These are phyloP conservation scores for Acanthosepion lycidas DNA, from an alignment of 2,888 invertebrate genomes.

Conservation along the genomic window DNA sequence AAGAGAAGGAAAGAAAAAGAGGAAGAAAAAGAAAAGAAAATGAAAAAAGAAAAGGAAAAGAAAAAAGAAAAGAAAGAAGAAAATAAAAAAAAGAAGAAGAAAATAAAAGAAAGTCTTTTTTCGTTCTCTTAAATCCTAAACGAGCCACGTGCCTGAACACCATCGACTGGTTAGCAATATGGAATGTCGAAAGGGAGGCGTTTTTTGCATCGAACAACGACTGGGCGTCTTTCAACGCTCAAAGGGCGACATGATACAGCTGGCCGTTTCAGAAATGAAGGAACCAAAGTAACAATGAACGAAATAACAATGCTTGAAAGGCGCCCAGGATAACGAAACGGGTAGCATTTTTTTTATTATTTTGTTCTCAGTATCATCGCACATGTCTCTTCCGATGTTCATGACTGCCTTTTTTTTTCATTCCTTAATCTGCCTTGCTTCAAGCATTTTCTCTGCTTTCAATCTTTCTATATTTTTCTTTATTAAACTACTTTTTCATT, in stretches of 20 bases:
- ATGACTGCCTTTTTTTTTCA: background rate
- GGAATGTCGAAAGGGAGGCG: background rate
- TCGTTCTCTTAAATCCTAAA: background rate
- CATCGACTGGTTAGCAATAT: background rate
- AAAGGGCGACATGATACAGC: background rate
- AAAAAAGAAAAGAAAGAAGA: background rate
- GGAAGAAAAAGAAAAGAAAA: background rate
- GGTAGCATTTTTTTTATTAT: too few relatives aligned
- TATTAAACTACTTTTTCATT: too few relatives aligned
- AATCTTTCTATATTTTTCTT: background rate
- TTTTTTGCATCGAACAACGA: background rate
- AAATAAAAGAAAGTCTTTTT: background rate
- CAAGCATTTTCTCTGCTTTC: background rate
- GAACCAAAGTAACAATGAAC: background rate
- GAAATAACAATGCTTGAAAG: background rate
- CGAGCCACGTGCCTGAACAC: background rate
- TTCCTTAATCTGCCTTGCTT: background rate
- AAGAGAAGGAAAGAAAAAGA: too few relatives aligned
- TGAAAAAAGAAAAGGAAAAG: too few relatives aligned
- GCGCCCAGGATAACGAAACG: background rate
- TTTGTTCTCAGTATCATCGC: background rate
- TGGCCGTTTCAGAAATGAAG: background rate
- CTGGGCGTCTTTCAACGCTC: background rate
- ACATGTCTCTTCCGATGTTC: background rate
- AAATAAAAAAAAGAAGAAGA: background rate